Base-by-base conservation (phyloP, 2,797 vertebrate genomes). In the Gymnoscopelus braueri region DNA sequence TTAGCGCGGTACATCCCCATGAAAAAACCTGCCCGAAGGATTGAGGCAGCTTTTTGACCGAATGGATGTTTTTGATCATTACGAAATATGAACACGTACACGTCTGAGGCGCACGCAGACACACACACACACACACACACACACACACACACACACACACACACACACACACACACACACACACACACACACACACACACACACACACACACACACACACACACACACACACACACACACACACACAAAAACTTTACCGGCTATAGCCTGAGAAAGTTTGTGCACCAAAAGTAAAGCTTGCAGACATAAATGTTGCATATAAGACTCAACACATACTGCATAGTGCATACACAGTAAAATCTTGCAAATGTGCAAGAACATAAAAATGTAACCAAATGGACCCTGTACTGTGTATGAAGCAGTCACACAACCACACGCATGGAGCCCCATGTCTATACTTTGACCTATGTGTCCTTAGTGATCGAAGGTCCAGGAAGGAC, bases 401-500 rank as follows among this genome's bases (percentile, higher is more conserved):
- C 1, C 19, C 19, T 29, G 26, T 29, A 29, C 26, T 29, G 26
- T 29, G 26, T 19, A 19, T 19, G 19, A 19, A 19, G 19, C 19
- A 19, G 19, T 19, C 19, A 19, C 19, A 19, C 47, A 77, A 71
- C 81, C 24, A 52, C 60, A 72, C 74, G n/a, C 60, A 15, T 73
- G 52, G 50, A 24, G 56, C 53, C 66, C 60, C 39, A 58, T 60
- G 32, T 61, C n/a, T 44, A 54, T 51, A 55, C 67, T 78, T 83
- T 78, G 64, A 79, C 79, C 74, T 60, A 59, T 56, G 23, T 59
- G 56, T 69, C 49, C 60, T 39, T 58, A 49, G 51, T 78, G 83
- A 90, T 89, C 80, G 89, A 88, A 90, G 76, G 71, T 74, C 23
- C 57, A 71, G 14, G 14, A 49, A 19, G 19, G 19, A 19, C 19